These are phyloP conservation scores for Sinhomidia bicolor DNA, from an alignment of 2,888 invertebrate species.

Conservation along the genomic window DNA sequence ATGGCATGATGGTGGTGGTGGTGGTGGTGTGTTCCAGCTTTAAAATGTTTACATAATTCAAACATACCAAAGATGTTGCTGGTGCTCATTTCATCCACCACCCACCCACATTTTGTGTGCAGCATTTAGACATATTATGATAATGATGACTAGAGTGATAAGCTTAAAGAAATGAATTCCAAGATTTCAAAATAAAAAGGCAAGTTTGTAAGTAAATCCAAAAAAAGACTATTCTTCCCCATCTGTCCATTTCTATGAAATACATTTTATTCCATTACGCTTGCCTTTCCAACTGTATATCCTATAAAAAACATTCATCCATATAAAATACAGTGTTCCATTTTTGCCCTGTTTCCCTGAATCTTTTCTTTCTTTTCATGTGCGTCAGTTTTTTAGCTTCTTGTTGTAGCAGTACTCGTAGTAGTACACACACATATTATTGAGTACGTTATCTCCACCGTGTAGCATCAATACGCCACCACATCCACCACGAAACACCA, in stretches of 20 bases:
- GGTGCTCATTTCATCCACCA: conserved; percentile 10
- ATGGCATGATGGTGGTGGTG: conserved; percentile 8
- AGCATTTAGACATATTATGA: background rate
- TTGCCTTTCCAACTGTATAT: background rate
- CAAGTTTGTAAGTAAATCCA: background rate
- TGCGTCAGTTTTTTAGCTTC: conserved; percentile 17
- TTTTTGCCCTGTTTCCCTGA: conserved; percentile 57
- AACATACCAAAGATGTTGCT: background rate
- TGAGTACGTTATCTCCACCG: conserved; percentile 52
- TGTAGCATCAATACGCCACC: conserved; percentile 64
- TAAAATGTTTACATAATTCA: background rate
- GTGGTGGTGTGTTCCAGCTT: background rate
- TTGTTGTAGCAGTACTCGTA: background rate
- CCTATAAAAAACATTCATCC: background rate
- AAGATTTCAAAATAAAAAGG: background rate
- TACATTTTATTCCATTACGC: conserved; percentile 12
- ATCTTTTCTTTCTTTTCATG: conserved; percentile 43
- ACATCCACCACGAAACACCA: conserved; percentile 51
- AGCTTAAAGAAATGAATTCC: background rate
- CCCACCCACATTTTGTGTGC: conserved; percentile 3
- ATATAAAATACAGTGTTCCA: conserved; percentile 43
- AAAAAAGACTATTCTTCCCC: background rate
- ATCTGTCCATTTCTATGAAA: conserved; percentile 50
- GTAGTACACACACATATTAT: background rate
- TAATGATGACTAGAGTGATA: background rate